Evolutionary conservation across 2,113 vertebrate species (phyloP), one percentile per base, ranked within the genome.

Genomic region (Climacteris rufus): DNA sequence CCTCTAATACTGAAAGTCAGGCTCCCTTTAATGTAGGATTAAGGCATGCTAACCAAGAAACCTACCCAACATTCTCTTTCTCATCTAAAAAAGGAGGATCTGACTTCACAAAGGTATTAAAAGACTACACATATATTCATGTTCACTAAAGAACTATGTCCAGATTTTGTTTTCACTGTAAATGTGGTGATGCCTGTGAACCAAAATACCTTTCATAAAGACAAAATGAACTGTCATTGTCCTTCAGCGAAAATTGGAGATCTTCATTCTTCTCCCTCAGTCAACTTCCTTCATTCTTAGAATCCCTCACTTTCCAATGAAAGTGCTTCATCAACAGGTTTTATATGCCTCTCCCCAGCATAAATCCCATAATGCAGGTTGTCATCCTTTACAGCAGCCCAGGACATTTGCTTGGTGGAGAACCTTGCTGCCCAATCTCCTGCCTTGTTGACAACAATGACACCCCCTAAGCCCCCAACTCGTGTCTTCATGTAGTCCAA

Each of bases 401-500:
- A 99, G 37, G 97, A 74, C 99, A 99, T 99, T 78, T 98, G 97
- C 25, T 70, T 57, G 30, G 98, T 99, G 94, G 94, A 98, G 97
- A 99, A 99, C 54, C 98, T 98, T 35, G 98, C 98, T 10, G 98
- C 97, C 99, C 99, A 99, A 54, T 96, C 96, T 37, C 99, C 99
- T 54, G 96, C 95, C 42, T 78, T 98, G 97, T 95, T 98, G 82
- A 99, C 96, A 45, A 99, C 97, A 94, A 99, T 98, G 82, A 99
- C 97, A 30, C 99, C 99, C 2, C 98, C 99, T 45, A 98, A 64
- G 3, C 98, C 98, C 11, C 91, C 96, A 45, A 99, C 97, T 82
- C 98, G 98, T n/a, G 98, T 97, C 98, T 98, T 98, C 99, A 99
- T 99, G 81, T 98, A 98, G 74, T 97, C 96, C 94, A 99, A 81